Evolutionary conservation across 2,888 invertebrate species (phyloP).

Genomic region (Strigamia maritima): DNA sequence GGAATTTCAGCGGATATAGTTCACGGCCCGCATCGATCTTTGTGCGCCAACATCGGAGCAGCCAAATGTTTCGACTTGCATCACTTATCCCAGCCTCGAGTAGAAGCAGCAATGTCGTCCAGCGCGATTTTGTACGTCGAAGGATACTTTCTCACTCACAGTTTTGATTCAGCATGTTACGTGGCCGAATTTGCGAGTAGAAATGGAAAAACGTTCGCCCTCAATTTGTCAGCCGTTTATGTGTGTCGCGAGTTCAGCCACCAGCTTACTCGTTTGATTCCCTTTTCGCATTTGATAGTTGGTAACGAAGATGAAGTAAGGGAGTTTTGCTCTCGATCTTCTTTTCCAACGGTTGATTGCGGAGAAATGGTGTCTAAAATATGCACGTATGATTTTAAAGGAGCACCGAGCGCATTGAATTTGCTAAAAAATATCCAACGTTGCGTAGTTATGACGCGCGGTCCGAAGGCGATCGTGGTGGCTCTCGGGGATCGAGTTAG

Average conservation of each 20-base stretch:
- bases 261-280: conserved; percentile 54
- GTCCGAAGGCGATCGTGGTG: conserved; percentile 59
- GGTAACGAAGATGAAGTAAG: conserved; percentile 60
- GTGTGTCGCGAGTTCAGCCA: conserved; percentile 55
- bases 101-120: conserved; percentile 46
- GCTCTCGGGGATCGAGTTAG: conserved; percentile 46
- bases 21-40: conserved; percentile 54
- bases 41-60: conserved; percentile 60
- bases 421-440: not conserved
- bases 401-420: not conserved
- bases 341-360: conserved; percentile 20
- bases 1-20: conserved; percentile 59
- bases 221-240: conserved; percentile 60
- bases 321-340: conserved; percentile 51
- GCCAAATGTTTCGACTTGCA: conserved; percentile 54
- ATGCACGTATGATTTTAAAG: not conserved
- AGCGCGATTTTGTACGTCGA: conserved; percentile 57
- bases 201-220: conserved; percentile 53
- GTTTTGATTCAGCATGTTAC: conserved; percentile 54
- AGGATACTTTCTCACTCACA: conserved; percentile 60
- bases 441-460: conserved; percentile 64
- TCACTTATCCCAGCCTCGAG: conserved; percentile 48
- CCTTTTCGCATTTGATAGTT: conserved; percentile 57
- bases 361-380: not conserved
- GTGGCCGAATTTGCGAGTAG: conserved; percentile 54